phyloP scores from a whole-genome alignment of 2,888 invertebrate species.

The Notodonta dromedarius region DNA sequence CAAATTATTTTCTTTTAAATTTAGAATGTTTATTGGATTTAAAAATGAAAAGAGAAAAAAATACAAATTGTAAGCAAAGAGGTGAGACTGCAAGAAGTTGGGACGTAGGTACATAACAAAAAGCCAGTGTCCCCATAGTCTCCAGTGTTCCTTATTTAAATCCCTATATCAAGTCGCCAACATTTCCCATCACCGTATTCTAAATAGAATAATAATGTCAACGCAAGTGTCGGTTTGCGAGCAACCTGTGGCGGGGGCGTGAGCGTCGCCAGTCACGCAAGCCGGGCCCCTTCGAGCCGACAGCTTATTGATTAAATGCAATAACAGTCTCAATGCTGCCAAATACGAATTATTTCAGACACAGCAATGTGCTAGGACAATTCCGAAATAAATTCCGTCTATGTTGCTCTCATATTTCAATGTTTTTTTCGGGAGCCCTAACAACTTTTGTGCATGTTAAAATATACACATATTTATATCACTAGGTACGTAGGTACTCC shows the following conservation, averaged over 20 bases:
- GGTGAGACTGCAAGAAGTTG: too few relatives aligned
- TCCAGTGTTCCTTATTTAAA: background rate
- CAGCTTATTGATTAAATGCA: constrained; percentile 61
- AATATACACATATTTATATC: too few relatives aligned
- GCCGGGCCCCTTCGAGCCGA: constrained; percentile 36
- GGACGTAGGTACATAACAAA: too few relatives aligned
- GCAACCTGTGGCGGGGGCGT: constrained; percentile 50
- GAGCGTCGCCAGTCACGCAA: constrained; percentile 68
- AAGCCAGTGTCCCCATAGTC: too few relatives aligned
- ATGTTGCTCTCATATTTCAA: background rate
- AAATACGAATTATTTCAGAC: background rate
- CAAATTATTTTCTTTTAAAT: too few relatives aligned
- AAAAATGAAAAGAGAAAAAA: too few relatives aligned
- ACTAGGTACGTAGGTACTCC: too few relatives aligned
- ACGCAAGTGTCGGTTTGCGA: constrained; percentile 35
- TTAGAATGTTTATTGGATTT: too few relatives aligned
- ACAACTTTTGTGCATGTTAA: too few relatives aligned
- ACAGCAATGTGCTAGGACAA: background rate
- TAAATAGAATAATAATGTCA: constrained; percentile 23
- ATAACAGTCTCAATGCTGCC: constrained; percentile 1
- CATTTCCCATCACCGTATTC: constrained; percentile 10
- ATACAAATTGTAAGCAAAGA: too few relatives aligned
- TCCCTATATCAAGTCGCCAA: background rate
- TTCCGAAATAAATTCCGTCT: background rate
- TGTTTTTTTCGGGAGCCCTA: too few relatives aligned